Evolutionary conservation across 2,888 invertebrate genomes (phyloP).

Genomic region (Meiosimyza decipiens): DNA sequence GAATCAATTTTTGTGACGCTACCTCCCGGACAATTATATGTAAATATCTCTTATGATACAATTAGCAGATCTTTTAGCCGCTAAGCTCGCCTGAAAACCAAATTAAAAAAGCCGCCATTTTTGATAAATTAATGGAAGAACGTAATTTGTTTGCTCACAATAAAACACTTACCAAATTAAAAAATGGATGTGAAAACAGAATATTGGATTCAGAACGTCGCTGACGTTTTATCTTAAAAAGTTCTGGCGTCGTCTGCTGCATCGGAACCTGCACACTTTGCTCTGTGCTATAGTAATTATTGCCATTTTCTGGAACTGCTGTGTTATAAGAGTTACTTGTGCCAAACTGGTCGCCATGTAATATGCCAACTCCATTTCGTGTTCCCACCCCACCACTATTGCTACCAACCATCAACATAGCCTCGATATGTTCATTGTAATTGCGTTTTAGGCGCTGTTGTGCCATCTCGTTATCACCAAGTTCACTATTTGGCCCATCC

Average conservation of each 20-base stretch:
- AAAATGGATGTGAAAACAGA: conserved; percentile 47
- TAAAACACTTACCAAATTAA: conserved; percentile 43
- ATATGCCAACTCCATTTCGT: not conserved
- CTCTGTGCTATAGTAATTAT: conserved; percentile 10
- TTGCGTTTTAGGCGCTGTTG: conserved; percentile 25
- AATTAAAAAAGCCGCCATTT: too few relatives aligned
- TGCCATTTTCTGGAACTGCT: conserved; percentile 5
- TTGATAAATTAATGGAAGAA: not conserved
- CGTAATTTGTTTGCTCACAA: not conserved
- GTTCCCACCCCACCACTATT: not conserved
- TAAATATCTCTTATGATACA: too few relatives aligned
- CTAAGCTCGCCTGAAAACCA: too few relatives aligned
- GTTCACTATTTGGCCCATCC: not conserved
- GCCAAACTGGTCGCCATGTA: not conserved
- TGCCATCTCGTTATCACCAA: not conserved
- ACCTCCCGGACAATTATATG: too few relatives aligned
- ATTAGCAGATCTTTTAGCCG: too few relatives aligned
- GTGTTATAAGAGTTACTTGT: not conserved
- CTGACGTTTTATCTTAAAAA: conserved; percentile 38
- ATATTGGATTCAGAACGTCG: conserved; percentile 43
- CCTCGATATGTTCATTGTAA: conserved; percentile 25
- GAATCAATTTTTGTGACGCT: too few relatives aligned
- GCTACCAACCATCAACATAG: not conserved
- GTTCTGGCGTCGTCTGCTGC: not conserved
- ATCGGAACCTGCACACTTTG: conserved; percentile 2